These are phyloP conservation scores for Prionailurus bengalensis DNA, from an alignment of 2,113 vertebrate species.

Conservation along the genomic window DNA sequence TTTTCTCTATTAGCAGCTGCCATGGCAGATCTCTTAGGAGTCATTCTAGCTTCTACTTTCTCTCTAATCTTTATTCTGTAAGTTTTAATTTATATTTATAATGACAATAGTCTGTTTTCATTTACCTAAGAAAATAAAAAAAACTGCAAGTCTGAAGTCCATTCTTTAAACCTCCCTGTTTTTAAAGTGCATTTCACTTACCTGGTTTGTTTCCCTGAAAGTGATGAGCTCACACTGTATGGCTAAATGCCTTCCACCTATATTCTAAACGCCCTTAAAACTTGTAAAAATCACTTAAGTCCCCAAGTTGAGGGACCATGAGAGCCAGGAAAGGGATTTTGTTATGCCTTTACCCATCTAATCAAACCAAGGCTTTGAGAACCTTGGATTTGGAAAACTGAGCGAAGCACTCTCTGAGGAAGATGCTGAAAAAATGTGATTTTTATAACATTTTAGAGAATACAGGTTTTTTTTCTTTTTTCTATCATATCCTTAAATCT, in stretches of 20 bases:
- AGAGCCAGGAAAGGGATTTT: conserved; percentile 20
- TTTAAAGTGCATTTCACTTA: conserved; percentile 31
- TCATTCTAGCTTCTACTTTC: neutral
- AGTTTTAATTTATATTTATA: neutral
- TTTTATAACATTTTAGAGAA: neutral
- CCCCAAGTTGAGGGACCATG: neutral
- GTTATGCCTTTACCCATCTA: neutral
- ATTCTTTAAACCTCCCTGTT: neutral
- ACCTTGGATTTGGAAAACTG: neutral
- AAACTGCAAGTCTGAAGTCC: neutral
- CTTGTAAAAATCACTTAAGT: conserved; percentile 71
- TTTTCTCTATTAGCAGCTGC: neutral
- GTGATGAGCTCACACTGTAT: conserved; percentile 1
- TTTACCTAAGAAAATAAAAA: conserved; percentile 44
- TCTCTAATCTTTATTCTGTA: neutral
- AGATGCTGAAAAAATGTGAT: neutral
- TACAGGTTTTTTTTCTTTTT: neutral
- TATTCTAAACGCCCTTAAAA: conserved; percentile 59
- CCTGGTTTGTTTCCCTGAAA: conserved; percentile 69
- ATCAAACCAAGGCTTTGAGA: neutral
- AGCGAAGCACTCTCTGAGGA: neutral
- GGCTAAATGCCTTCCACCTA: neutral
- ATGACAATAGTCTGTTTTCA: neutral
- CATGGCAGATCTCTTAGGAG: neutral
- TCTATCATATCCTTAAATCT: neutral